These are phyloP conservation scores for Cyprinodon tularosa DNA, from an alignment of 2,113 vertebrate genomes.

Conservation along the genomic window DNA sequence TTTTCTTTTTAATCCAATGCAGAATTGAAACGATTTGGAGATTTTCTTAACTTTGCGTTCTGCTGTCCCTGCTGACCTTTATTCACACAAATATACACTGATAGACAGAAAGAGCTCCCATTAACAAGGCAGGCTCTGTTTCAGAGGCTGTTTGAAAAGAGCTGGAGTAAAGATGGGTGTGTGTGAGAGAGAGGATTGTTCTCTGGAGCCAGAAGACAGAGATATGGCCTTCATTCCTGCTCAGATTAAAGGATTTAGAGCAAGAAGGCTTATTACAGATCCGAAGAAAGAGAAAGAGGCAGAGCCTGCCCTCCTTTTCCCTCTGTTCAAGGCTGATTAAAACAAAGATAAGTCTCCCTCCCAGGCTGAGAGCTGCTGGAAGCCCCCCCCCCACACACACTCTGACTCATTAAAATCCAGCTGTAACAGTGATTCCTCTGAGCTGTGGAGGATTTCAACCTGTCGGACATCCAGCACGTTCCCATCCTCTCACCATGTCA, in stretches of 20 bases:
- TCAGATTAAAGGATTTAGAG: conserved; percentile 72
- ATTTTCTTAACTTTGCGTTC: conserved; percentile 22
- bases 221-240: conserved; percentile 59
- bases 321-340: conserved; percentile 59
- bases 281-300: conserved; percentile 34
- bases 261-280: conserved; percentile 55
- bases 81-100: conserved; percentile 8
- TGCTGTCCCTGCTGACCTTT: conserved; percentile 25
- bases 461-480: conserved; percentile 12
- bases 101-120: conserved; percentile 18
- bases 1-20: no score
- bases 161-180: conserved; percentile 7
- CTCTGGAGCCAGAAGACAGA: conserved; percentile 54
- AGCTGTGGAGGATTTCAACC: conserved; percentile 24
- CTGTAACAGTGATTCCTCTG: conserved; percentile 27
- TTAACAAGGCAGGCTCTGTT: conserved; percentile 55
- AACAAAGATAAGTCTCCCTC: conserved; percentile 55
- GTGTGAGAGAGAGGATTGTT: conserved; percentile 34
- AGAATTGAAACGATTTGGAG: background rate
- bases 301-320: conserved; percentile 33
- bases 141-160: conserved; percentile 1
- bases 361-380: conserved; percentile 36
- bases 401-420: conserved; percentile 28
- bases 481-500: no score
- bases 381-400: conserved; percentile 34